Base-by-base conservation (phyloP, 2,797 vertebrate species). In the Rhynchonycteris naso region DNA sequence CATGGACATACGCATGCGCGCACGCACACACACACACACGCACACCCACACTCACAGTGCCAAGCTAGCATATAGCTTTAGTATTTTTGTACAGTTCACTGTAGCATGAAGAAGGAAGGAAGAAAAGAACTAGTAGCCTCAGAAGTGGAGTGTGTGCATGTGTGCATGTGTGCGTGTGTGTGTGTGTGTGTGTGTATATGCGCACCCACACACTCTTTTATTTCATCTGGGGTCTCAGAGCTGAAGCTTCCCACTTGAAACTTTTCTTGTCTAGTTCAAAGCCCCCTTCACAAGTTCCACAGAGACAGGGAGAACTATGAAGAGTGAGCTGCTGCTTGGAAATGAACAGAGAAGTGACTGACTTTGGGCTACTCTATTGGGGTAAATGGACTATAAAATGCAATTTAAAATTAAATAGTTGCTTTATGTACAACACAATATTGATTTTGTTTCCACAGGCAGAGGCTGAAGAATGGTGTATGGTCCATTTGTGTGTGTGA, bases 211-310 rank as follows among this genome's bases (percentile, higher is more conserved):
- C 0, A 5, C 11, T 24, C 47, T 85, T 56, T 35, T 91, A 90
- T 88, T 50, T 16, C 4, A 21, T 69, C 74, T 56, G 24, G 38
- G 26, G 69, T 7, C 19, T 1, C 1, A 0, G 0, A 71, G 56
- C 50, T 21, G 24, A 6, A 43, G 61, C 16, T 89, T 97, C 94
- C 82, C 68, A n/a, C 88, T 88, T 65, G 33, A 22, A 95, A 89
- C 63, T 94, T 96, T 97, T 95, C 94, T 95, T 95, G 58, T 95
- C 92, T 24, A 22, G 97, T 94, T 94, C 92, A 43, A 52, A 28
- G 78, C 7, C 0, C 10, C 52, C 74, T 95, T 94, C 94, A 88
- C 81, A 97, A 96, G 47, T 97, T 95, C 92, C 56, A 50, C 71
- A 52, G 75, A 54, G 47, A 80, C 21, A 61, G 75, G 58, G 76